phyloP scores from a whole-genome alignment of 2,888 invertebrate genomes.

The Drosophila seclusa region DNA sequence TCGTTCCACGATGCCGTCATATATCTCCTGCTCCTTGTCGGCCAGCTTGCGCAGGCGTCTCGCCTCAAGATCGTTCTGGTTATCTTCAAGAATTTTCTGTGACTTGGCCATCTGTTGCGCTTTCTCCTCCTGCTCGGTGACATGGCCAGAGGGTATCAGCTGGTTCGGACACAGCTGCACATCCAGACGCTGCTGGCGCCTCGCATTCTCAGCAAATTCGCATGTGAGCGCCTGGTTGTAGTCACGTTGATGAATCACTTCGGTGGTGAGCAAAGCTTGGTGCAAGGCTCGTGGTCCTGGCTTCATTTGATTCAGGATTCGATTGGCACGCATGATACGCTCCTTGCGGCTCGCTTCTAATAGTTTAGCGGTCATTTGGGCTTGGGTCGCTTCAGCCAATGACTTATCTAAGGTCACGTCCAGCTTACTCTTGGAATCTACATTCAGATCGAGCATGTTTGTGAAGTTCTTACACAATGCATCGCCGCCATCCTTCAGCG shows the following conservation, averaged over 20 bases:
- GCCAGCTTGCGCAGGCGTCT: slow-evolving; percentile 20
- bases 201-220: slow-evolving; percentile 44
- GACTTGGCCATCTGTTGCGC: slow-evolving; percentile 47
- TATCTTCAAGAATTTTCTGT: slow-evolving; percentile 19
- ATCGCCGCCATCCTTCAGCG: slow-evolving; percentile 53
- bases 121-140: slow-evolving; percentile 49
- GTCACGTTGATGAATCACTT: slow-evolving; percentile 49
- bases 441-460: slow-evolving; percentile 15
- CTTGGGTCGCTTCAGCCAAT: not conserved
- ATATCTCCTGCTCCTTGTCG: slow-evolving; percentile 25
- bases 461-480: slow-evolving; percentile 38
- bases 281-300: slow-evolving; percentile 53
- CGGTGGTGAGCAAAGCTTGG: slow-evolving; percentile 50
- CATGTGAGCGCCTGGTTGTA: slow-evolving; percentile 40
- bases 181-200: slow-evolving; percentile 44
- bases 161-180: slow-evolving; percentile 49
- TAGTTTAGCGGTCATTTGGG: slow-evolving; percentile 8
- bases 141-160: slow-evolving; percentile 46
- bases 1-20: slow-evolving; percentile 44
- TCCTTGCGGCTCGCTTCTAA: slow-evolving; percentile 53
- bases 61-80: slow-evolving; percentile 54
- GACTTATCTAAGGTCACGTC: not conserved
- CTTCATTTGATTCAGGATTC: slow-evolving; percentile 49
- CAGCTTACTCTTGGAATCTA: slow-evolving; percentile 4
- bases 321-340: slow-evolving; percentile 56